Base-by-base conservation (phyloP, 2,888 invertebrate genomes). In the Anoplius nigerrimus region DNA sequence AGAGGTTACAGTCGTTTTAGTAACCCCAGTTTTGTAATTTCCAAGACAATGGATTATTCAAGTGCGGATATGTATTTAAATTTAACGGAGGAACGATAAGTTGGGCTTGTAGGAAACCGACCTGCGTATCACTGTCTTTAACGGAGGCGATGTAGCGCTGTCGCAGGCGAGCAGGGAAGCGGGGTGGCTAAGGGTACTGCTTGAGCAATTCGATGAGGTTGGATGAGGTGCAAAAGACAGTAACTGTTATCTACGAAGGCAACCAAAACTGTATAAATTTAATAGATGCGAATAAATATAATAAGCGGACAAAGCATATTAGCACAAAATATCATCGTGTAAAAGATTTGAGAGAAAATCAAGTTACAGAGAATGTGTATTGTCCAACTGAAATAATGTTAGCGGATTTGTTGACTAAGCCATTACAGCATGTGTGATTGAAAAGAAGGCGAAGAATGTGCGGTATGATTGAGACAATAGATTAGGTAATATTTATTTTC, bases 71-170 rank as follows among this genome's bases (percentile, higher is more conserved):
- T 22, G 2, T 62, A 8, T 55, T 62, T 53, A 16, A 54, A 27
- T 62, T 21, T 43, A 27, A 54, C 21, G 24, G 27, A 8, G 16
- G 4, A 1, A 45, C 61, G 2, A 68, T 73, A 45, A 46, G 62
- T 8, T 73, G 73, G 68, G 20, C 53, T n/a, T 67, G 71, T 45
- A 67, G 53, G 42, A 75, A 69, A 46, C 72, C 72, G 42, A 52
- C 52, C 0, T 65, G 60, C 20, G 60, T 65, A 2, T 46, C 73
- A 4, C n/a, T 56, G 4, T 75, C 72, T 8, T 62, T 48, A 11
- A 63, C 57, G 0, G 71, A 75, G 24, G 71, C 71, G 4, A 66
- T 43, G 20, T 74, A 0, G 60, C 72, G 3, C 22, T 70, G 3
- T 21, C 72, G 13, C 67, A 76, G 20, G 69, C 74, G n/a, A 51